Percentiles rank a stretch among this genome's conserved stretches.
phyloP scores from a whole-genome alignment of 2,888 invertebrate species.

The Yponomeuta evonymella region DNA sequence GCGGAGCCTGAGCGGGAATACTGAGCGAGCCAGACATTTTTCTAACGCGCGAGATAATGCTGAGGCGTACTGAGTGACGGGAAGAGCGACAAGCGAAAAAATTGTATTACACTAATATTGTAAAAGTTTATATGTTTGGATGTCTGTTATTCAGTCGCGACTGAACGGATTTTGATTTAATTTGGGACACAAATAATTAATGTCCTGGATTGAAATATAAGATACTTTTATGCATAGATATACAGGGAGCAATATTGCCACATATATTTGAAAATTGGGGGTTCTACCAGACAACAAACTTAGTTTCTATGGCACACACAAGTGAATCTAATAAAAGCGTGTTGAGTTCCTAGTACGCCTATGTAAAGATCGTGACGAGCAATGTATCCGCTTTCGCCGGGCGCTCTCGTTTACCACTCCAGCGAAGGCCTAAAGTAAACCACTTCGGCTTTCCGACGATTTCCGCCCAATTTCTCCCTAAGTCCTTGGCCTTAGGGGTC shows the following conservation, averaged over 20 bases:
- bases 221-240: not conserved
- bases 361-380: not conserved
- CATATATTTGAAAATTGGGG: too few relatives aligned
- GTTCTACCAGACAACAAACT: too few relatives aligned
- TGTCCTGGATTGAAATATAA: too few relatives aligned
- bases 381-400: not conserved
- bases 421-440: not conserved
- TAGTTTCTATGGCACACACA: too few relatives aligned
- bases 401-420: not conserved
- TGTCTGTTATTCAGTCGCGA: too few relatives aligned
- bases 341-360: not conserved
- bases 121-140: too few relatives aligned
- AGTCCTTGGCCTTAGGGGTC: not conserved
- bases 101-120: too few relatives aligned
- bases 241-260: not conserved
- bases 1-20: not conserved
- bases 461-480: not conserved
- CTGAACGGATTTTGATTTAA: too few relatives aligned
- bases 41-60: slow-evolving; percentile 4
- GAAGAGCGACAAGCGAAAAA: not conserved
- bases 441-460: not conserved
- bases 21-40: not conserved
- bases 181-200: too few relatives aligned
- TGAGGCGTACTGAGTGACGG: not conserved
- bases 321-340: too few relatives aligned